phyloP scores from a whole-genome alignment of 1,140 invertebrate species.

The Drosophila sp. region DNA sequence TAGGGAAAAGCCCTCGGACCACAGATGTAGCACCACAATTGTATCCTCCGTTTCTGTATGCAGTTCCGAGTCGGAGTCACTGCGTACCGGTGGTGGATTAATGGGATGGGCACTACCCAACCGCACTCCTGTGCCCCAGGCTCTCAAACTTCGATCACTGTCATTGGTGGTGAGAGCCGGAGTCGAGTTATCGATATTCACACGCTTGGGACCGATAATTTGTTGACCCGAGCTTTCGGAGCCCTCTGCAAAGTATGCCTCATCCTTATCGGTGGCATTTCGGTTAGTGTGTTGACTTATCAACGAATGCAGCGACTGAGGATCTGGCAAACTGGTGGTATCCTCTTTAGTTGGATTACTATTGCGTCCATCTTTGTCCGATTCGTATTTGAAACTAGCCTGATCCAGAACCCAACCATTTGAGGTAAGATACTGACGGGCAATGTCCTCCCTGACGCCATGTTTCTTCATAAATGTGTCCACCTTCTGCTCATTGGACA shows the following conservation, averaged over 20 bases:
- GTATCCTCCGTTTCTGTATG: slow-evolving; percentile 46
- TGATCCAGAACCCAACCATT: slow-evolving; percentile 58
- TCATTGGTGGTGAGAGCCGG: slow-evolving; percentile 58
- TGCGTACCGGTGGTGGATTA: slow-evolving; percentile 36
- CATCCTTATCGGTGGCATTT: slow-evolving; percentile 9
- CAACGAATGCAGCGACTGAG: slow-evolving; percentile 27
- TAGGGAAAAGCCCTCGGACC: slow-evolving; percentile 65
- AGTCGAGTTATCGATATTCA: slow-evolving; percentile 51
- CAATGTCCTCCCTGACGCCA: slow-evolving; percentile 54
- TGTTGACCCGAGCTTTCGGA: slow-evolving; percentile 31
- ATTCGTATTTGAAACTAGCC: slow-evolving; percentile 48
- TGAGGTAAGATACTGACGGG: slow-evolving; percentile 45
- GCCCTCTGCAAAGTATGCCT: slow-evolving; percentile 22
- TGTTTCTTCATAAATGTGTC: slow-evolving; percentile 60
- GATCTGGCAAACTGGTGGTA: not conserved
- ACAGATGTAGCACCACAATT: slow-evolving; percentile 58
- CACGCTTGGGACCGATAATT: slow-evolving; percentile 20
- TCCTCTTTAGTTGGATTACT: not conserved
- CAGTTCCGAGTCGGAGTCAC: slow-evolving; percentile 44
- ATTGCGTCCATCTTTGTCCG: slow-evolving; percentile 24
- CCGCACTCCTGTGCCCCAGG: slow-evolving; percentile 53
- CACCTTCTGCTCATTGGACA: slow-evolving; percentile 73
- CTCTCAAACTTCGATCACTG: slow-evolving; percentile 57
- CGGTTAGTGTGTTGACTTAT: slow-evolving; percentile 22
- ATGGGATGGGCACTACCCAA: slow-evolving; percentile 66